Evolutionary conservation across 1,140 invertebrate species (phyloP).

Genomic region (Papilio glaucus): DNA sequence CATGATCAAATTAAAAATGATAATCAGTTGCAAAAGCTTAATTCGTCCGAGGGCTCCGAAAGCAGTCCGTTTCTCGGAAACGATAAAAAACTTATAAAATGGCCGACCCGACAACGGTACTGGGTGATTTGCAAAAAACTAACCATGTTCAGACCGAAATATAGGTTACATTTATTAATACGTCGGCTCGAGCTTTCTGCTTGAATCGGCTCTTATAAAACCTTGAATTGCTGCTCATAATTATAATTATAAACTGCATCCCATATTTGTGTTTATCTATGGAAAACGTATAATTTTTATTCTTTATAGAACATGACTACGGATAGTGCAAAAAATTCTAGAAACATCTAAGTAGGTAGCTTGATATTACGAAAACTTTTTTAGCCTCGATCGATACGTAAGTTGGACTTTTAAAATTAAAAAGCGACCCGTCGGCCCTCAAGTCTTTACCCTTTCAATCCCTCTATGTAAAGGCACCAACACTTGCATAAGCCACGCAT

Average conservation of each 20-base stretch:
- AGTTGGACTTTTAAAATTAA: constrained; percentile 53
- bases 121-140: constrained; percentile 58
- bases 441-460: constrained; percentile 59
- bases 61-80: constrained; percentile 57
- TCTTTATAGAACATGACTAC: neutral
- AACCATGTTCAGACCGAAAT: constrained; percentile 49
- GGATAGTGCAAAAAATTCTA: neutral
- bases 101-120: constrained; percentile 55
- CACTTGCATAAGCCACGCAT: constrained; percentile 41
- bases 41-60: constrained; percentile 53
- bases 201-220: constrained; percentile 36
- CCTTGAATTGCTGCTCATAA: constrained; percentile 23
- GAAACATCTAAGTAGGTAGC: neutral
- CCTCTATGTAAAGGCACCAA: constrained; percentile 57
- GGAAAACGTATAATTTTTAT: neutral
- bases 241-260: neutral
- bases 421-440: constrained; percentile 55
- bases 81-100: constrained; percentile 58
- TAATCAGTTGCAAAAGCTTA: constrained; percentile 66
- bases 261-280: neutral
- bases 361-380: neutral
- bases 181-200: constrained; percentile 48
- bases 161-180: constrained; percentile 49
- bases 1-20: constrained; percentile 67
- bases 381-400: constrained; percentile 47